Conservation (phyloP, 2,888 invertebrate genomes). For the Clusia tigrina region DNA sequence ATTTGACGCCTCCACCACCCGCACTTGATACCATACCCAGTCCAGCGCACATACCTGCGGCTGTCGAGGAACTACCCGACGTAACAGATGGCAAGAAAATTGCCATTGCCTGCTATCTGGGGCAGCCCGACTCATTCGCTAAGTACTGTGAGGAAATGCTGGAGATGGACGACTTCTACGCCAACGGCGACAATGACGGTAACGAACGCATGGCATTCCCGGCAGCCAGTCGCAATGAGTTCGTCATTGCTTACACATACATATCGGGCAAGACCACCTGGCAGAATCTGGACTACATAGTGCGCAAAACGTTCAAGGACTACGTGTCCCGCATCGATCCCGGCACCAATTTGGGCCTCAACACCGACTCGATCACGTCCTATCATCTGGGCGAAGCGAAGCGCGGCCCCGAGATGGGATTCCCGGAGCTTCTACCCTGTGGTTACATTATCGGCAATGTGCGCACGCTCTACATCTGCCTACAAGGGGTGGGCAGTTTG, state of each 20-base stretch:
- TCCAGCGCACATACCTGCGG: slow-evolving; percentile 59
- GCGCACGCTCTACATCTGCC: slow-evolving; percentile 86
- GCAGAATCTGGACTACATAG: slow-evolving; percentile 92
- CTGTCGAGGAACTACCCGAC: slow-evolving; percentile 71
- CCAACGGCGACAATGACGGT: slow-evolving; percentile 68
- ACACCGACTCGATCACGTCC: slow-evolving; percentile 88
- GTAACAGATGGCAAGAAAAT: slow-evolving; percentile 87
- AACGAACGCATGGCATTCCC: slow-evolving; percentile 64
- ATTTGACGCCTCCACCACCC: slow-evolving; percentile 64
- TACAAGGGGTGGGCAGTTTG: slow-evolving; percentile 84
- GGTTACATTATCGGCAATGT: slow-evolving; percentile 92
- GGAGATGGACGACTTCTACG: slow-evolving; percentile 72
- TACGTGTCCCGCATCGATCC: slow-evolving; percentile 93
- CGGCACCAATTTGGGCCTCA: slow-evolving; percentile 83
- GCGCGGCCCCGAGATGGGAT: slow-evolving; percentile 79
- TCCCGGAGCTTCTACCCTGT: slow-evolving; percentile 90
- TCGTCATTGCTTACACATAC: slow-evolving; percentile 86
- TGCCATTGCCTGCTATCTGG: slow-evolving; percentile 86
- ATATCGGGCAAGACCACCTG: slow-evolving; percentile 93
- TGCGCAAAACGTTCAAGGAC: slow-evolving; percentile 92
- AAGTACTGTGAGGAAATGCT: slow-evolving; percentile 74
- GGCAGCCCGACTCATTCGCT: slow-evolving; percentile 80
- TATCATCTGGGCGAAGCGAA: slow-evolving; percentile 94
- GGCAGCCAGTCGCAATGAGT: slow-evolving; percentile 73
- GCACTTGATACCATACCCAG: slow-evolving; percentile 57